phyloP scores from a whole-genome alignment of 2,113 vertebrate species.

The Mustelus asterias region DNA sequence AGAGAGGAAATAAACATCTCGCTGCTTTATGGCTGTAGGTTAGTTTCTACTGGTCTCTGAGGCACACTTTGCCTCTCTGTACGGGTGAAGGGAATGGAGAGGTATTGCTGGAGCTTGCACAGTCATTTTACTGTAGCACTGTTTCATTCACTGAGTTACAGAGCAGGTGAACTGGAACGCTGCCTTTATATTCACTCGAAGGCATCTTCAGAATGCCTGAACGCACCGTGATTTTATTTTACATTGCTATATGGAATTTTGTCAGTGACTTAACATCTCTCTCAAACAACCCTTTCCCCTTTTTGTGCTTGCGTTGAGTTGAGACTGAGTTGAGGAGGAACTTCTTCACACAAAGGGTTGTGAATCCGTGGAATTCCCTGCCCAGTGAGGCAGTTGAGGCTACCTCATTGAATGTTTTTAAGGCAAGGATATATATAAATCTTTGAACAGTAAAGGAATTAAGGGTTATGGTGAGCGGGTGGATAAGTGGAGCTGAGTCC shows the following conservation, averaged over 20 bases:
- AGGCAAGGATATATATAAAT: too few species aligned
- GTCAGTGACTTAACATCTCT: background rate
- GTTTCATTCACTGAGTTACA: background rate
- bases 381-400: too few species aligned
- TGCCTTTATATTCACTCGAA: background rate
- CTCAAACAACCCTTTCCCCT: background rate
- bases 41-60: background rate
- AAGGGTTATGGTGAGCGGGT: too few species aligned
- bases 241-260: background rate
- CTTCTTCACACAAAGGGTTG: too few species aligned
- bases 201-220: background rate
- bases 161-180: background rate
- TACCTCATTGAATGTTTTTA: too few species aligned
- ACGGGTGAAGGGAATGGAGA: background rate
- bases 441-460: too few species aligned
- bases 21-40: background rate
- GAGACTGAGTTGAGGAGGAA: too few species aligned
- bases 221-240: background rate
- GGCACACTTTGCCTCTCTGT: background rate
- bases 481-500: too few species aligned
- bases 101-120: background rate
- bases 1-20: background rate
- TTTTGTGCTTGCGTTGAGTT: background rate
- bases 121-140: background rate
- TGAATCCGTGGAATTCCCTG: too few species aligned